Evolutionary conservation across 2,113 vertebrate genomes (phyloP).

Genomic region (Odocoileus virginianus): DNA sequence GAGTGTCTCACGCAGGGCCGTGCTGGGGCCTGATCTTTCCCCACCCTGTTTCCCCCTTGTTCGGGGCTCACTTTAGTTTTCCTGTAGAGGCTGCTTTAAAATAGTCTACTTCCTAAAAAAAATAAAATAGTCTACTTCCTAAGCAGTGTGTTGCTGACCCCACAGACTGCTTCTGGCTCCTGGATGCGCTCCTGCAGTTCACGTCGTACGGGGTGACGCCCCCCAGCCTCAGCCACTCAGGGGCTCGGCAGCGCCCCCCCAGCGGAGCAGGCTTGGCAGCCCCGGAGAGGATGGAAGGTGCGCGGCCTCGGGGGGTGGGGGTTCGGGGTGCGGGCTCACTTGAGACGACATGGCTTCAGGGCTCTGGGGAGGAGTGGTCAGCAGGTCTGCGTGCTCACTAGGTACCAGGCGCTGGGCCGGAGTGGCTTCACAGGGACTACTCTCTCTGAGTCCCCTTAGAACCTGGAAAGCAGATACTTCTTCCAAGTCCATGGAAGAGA

Average conservation of each 20-base stretch:
- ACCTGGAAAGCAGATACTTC: background rate
- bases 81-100: background rate
- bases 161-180: slow-evolving; percentile 96
- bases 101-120: background rate
- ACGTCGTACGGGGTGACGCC: slow-evolving; percentile 94
- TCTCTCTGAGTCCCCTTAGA: background rate
- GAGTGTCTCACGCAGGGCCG: rapidly evolving
- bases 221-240: slow-evolving; percentile 94
- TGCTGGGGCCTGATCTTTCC: background rate
- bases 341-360: background rate
- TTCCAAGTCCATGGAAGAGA: background rate
- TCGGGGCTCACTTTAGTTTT: background rate
- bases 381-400: background rate
- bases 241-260: slow-evolving; percentile 88
- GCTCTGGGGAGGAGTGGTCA: background rate
- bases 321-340: background rate
- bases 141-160: background rate
- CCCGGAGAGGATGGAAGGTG: slow-evolving; percentile 96
- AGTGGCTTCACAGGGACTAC: background rate
- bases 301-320: background rate
- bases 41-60: rapidly evolving
- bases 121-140: background rate
- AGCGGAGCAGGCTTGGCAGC: slow-evolving; percentile 80
- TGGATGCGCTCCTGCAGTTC: slow-evolving; percentile 95
- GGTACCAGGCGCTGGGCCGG: background rate